phyloP scores from a whole-genome alignment of 2,113 vertebrate genomes.

The Chloropsis hardwickii region DNA sequence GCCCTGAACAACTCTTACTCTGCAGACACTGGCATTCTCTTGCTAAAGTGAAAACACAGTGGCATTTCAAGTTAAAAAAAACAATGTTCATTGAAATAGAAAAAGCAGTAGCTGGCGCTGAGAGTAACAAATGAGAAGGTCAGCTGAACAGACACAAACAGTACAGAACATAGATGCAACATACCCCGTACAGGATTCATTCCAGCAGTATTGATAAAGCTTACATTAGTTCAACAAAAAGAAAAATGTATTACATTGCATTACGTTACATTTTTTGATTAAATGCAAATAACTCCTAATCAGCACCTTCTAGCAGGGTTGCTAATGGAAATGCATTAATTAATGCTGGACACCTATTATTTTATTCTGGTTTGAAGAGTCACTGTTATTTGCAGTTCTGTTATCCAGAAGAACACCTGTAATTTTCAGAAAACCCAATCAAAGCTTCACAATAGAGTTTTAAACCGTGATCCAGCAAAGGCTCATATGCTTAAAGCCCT shows the following conservation, averaged over 20 bases:
- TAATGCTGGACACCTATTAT: conserved; percentile 14
- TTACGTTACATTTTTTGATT: conserved; percentile 45
- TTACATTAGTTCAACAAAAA: conserved; percentile 39
- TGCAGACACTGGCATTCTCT: conserved; percentile 20
- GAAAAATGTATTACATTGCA: not conserved
- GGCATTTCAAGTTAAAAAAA: conserved; percentile 17
- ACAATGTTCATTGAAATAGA: conserved; percentile 2
- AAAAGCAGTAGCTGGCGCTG: not conserved
- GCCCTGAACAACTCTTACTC: conserved; percentile 35
- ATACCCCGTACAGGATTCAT: not conserved
- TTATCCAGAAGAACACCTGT: not conserved
- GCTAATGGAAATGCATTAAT: conserved; percentile 47
- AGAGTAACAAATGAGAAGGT: conserved; percentile 23
- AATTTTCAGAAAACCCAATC: not conserved
- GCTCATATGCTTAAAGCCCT: not conserved
- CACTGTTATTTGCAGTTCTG: not conserved
- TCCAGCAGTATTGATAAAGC: not conserved
- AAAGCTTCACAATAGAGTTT: not conserved
- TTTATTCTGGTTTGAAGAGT: not conserved
- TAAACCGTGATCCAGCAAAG: not conserved
- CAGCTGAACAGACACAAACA: conserved; percentile 1
- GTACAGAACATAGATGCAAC: not conserved
- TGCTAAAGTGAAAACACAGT: conserved; percentile 19
- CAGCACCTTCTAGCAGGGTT: conserved; percentile 2
- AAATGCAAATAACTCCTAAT: conserved; percentile 50